Percentiles rank a stretch among this genome's conserved stretches.
Evolutionary conservation across 2,113 vertebrate species (phyloP).

Genomic region (Catharus fuscescens): DNA sequence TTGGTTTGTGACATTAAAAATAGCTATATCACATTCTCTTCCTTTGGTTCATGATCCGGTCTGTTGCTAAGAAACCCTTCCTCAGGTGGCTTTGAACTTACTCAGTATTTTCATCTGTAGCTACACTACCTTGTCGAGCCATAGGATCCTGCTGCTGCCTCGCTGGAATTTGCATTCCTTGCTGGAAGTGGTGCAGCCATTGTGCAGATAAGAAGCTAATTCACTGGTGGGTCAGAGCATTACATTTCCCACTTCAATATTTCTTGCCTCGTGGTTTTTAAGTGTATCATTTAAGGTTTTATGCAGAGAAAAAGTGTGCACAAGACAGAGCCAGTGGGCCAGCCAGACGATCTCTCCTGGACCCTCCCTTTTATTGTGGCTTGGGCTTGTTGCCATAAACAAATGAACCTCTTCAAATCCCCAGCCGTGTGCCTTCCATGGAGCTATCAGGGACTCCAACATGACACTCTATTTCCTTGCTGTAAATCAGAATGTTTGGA

Average conservation of each 20-base stretch:
- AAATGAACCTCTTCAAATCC: neutral
- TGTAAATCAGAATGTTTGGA: neutral
- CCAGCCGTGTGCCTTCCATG: neutral
- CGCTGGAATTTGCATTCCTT: neutral
- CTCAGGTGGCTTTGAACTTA: constrained; percentile 50
- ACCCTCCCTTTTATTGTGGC: neutral
- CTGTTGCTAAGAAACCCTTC: constrained; percentile 59
- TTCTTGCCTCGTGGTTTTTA: neutral
- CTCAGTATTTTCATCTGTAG: constrained; percentile 1
- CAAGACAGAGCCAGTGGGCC: neutral
- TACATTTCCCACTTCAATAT: neutral
- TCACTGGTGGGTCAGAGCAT: neutral
- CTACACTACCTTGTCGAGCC: neutral
- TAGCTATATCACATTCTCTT: neutral
- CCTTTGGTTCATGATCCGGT: neutral
- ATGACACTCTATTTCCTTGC: neutral
- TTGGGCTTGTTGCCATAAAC: neutral
- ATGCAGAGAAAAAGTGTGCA: neutral
- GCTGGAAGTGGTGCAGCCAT: neutral
- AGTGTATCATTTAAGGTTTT: neutral
- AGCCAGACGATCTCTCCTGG: fast-evolving
- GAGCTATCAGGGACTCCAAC: neutral
- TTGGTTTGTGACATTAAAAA: constrained; percentile 10
- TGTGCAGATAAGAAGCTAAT: neutral
- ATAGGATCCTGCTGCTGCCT: neutral